These are phyloP conservation scores for Apodemia duryi DNA, from an alignment of 2,888 invertebrate species.

Conservation along the genomic window DNA sequence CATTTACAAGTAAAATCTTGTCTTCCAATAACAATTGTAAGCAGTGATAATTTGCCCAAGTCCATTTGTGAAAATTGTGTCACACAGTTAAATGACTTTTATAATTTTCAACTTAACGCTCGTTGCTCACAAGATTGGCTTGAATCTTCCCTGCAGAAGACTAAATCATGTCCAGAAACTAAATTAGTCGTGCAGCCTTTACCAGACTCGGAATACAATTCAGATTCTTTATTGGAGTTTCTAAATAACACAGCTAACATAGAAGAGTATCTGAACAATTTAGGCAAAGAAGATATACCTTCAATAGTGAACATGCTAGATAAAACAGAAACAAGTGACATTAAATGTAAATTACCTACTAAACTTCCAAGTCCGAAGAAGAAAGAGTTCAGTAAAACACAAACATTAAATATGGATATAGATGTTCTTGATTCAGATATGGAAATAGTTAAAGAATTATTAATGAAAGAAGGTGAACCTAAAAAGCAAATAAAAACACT, in stretches of 20 bases:
- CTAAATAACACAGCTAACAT: constrained; percentile 69
- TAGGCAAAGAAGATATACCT: constrained; percentile 71
- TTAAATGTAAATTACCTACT: constrained; percentile 37
- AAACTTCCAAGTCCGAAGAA: constrained; percentile 60
- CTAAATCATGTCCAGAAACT: constrained; percentile 48
- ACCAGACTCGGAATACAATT: constrained; percentile 71
- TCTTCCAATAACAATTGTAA: constrained; percentile 49
- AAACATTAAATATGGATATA: constrained; percentile 56
- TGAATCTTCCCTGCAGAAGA: constrained; percentile 53
- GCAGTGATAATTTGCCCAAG: constrained; percentile 58
- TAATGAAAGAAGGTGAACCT: constrained; percentile 50
- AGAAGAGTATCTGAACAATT: constrained; percentile 64
- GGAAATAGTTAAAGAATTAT: constrained; percentile 57
- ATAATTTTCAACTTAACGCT: constrained; percentile 67
- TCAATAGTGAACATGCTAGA: constrained; percentile 67
- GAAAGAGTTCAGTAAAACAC: constrained; percentile 38
- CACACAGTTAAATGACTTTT: constrained; percentile 59
- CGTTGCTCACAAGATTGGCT: constrained; percentile 71
- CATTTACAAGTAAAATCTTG: constrained; percentile 63
- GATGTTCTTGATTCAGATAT: constrained; percentile 64
- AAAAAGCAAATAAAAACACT: constrained; percentile 37
- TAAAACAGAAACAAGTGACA: constrained; percentile 51
- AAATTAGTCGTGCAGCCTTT: constrained; percentile 63
- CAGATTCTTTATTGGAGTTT: constrained; percentile 69
- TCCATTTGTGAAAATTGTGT: constrained; percentile 60